phyloP scores from a whole-genome alignment of 2,113 vertebrate genomes.

The Rhea americana region DNA sequence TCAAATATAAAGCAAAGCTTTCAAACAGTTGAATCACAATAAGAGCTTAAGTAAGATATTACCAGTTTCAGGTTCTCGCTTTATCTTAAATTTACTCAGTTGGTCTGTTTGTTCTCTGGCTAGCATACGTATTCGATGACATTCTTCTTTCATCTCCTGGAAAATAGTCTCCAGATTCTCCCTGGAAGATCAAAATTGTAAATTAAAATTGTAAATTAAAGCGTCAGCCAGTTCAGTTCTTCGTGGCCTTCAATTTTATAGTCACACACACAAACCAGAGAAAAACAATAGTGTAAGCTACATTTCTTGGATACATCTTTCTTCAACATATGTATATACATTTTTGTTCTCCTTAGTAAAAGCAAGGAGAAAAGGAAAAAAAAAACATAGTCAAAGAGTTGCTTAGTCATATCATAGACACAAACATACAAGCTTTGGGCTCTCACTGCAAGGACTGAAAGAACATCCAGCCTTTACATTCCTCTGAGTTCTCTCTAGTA shows the following conservation, averaged over 20 bases:
- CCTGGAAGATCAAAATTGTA: conserved; percentile 78
- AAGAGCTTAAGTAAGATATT: conserved; percentile 77
- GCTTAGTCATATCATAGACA: not conserved
- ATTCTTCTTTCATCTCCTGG: conserved; percentile 91
- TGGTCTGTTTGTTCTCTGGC: conserved; percentile 91
- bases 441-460: not conserved
- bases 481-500: not conserved
- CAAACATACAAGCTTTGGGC: not conserved
- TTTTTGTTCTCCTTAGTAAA: conserved; percentile 33
- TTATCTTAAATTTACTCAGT: conserved; percentile 87
- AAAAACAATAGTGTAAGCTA: conserved; percentile 27
- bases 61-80: conserved; percentile 86
- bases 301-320: conserved; percentile 34
- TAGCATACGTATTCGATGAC: conserved; percentile 87
- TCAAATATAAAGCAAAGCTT: conserved; percentile 73
- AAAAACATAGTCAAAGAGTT: conserved; percentile 30
- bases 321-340: not conserved
- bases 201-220: conserved; percentile 65
- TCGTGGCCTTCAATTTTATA: conserved; percentile 43
- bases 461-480: not conserved
- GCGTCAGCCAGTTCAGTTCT: conserved; percentile 23
- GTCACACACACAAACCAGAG: not conserved
- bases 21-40: conserved; percentile 72
- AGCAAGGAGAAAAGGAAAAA: conserved; percentile 33
- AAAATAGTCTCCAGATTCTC: conserved; percentile 86